These are phyloP conservation scores for Burhinus oedicnemus DNA, from an alignment of 2,113 vertebrate genomes.

Conservation along the genomic window DNA sequence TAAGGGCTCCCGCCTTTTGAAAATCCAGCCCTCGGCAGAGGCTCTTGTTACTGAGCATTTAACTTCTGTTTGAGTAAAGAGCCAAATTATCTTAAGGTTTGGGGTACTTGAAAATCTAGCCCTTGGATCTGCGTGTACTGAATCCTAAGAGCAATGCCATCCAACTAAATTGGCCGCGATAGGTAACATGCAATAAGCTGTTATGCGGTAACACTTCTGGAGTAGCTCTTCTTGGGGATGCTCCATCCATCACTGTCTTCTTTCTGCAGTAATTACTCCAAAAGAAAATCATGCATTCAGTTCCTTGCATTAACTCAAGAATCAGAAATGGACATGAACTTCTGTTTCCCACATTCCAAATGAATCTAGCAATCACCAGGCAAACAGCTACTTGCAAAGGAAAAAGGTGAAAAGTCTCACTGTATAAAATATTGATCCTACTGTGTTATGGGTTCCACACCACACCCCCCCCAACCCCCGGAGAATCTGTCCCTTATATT, in stretches of 20 bases:
- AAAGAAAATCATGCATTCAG: not conserved
- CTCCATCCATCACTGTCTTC: not conserved
- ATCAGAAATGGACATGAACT: not conserved
- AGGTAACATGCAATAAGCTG: not conserved
- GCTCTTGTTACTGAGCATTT: not conserved
- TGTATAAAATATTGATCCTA: not conserved
- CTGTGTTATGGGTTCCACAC: not conserved
- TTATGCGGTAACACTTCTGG: fast-evolving
- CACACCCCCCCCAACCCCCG: too few species aligned
- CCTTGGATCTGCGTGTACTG: not conserved
- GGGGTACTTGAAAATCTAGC: not conserved
- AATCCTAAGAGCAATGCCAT: not conserved
- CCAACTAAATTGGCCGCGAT: not conserved
- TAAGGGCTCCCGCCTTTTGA: not conserved
- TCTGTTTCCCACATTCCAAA: not conserved
- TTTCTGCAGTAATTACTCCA: not conserved
- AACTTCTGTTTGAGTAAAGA: not conserved
- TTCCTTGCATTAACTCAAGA: not conserved
- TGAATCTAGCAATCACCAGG: not conserved
- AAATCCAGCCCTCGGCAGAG: not conserved
- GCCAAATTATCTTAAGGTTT: not conserved
- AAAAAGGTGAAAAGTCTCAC: not conserved
- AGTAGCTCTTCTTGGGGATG: not conserved
- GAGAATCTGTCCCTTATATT: not conserved
- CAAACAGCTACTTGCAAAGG: not conserved